A percentile compares a stretch with the other conserved stretches of the same genome.
phyloP scores from a whole-genome alignment of 2,888 invertebrate genomes.

The Geophilus truncorum region DNA sequence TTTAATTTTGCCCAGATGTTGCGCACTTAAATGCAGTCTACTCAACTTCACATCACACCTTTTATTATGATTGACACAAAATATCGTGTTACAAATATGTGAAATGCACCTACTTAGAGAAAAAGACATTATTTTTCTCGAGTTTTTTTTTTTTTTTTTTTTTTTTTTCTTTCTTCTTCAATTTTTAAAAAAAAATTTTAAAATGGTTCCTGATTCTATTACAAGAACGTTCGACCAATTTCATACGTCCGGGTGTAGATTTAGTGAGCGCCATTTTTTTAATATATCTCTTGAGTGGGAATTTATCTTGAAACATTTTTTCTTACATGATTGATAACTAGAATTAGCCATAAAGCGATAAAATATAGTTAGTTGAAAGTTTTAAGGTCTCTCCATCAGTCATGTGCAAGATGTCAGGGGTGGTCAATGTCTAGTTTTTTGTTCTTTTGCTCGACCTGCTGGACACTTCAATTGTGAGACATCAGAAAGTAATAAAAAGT shows the following conservation, averaged over 20 bases:
- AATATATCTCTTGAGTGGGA: neutral
- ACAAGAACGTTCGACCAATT: neutral
- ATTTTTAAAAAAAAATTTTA: no score
- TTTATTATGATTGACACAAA: neutral
- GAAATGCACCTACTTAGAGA: neutral
- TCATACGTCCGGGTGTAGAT: neutral
- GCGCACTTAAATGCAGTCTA: neutral
- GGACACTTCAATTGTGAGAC: conserved; percentile 11
- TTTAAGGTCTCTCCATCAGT: neutral
- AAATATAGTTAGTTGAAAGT: neutral
- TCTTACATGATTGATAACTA: neutral
- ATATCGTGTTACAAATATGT: neutral
- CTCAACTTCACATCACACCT: neutral
- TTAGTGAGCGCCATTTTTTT: neutral
- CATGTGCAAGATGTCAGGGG: neutral
- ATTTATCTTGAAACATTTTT: neutral
- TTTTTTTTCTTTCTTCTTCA: no score
- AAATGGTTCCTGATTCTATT: neutral
- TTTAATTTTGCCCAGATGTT: conserved; percentile 24
- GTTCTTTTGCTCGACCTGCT: neutral
- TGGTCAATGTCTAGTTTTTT: neutral
- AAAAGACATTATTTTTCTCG: no score
- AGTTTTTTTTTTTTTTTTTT: no score
- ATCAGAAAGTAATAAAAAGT: conserved; percentile 25
- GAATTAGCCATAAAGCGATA: conserved; percentile 7